Conservation (phyloP, 1,140 invertebrate species). For the Eurosta solidaginis region DNA sequence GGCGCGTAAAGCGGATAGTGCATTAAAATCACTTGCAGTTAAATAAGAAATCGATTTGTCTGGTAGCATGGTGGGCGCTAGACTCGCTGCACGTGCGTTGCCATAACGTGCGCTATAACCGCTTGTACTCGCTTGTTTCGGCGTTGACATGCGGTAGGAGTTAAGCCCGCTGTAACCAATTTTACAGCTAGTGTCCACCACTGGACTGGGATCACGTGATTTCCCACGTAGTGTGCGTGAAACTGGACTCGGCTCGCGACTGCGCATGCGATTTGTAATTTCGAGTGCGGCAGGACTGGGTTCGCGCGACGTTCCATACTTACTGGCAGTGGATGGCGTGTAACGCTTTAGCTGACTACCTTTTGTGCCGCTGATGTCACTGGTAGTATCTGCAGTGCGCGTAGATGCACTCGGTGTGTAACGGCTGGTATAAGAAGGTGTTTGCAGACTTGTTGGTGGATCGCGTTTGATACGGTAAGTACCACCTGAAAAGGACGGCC, state of each 20-base stretch:
- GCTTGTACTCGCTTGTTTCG: background rate
- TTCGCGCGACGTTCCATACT: slow-evolving; percentile 52
- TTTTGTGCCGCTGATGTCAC: slow-evolving; percentile 36
- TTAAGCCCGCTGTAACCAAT: slow-evolving; percentile 23
- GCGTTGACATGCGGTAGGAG: slow-evolving; percentile 33
- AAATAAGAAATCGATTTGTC: slow-evolving; percentile 52
- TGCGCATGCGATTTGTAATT: slow-evolving; percentile 51
- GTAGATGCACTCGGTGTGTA: slow-evolving; percentile 37
- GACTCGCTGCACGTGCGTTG: background rate
- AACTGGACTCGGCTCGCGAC: slow-evolving; percentile 51
- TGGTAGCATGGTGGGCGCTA: slow-evolving; percentile 3
- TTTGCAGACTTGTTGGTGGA: slow-evolving; percentile 32
- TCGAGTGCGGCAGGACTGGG: slow-evolving; percentile 54
- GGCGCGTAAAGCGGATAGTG: slow-evolving; percentile 47
- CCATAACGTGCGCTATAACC: slow-evolving; percentile 36
- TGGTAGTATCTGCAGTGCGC: slow-evolving; percentile 33
- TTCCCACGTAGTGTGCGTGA: slow-evolving; percentile 42
- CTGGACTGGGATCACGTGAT: slow-evolving; percentile 51
- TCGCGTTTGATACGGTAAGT: slow-evolving; percentile 56
- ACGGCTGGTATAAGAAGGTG: slow-evolving; percentile 45
- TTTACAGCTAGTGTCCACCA: slow-evolving; percentile 32
- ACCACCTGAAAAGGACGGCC: slow-evolving; percentile 56
- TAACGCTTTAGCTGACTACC: slow-evolving; percentile 49
- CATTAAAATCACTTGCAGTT: slow-evolving; percentile 54
- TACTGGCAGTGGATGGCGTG: slow-evolving; percentile 41